Evolutionary conservation across 1,140 invertebrate genomes (phyloP), one percentile per base, ranked within the genome.

Genomic region (Bombus terrestris): DNA sequence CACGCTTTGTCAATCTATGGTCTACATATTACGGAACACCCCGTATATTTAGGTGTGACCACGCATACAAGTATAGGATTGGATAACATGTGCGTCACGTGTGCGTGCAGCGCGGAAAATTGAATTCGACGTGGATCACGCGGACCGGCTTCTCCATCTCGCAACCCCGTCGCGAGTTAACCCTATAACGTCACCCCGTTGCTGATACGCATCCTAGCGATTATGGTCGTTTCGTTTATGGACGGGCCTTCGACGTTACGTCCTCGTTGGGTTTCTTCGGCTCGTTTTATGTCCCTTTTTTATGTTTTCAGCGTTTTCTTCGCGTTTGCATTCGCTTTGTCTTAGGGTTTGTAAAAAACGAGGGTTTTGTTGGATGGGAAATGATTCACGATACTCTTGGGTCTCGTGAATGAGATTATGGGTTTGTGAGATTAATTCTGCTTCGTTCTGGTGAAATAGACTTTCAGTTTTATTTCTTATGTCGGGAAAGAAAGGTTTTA

Each of bases 81-180:
- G 28, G 28, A 74, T 85, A 82, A 86, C 39, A 77, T 76, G 74
- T 79, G 66, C 66, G 75, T 86, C 73, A 84, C 84, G 62, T 47
- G 41, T 81, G 35, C 43, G 74, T 84, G 47, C 64, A 77, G 39
- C 75, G 82, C 72, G 57, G 86, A 88, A 90, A 90, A 90, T 90
- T 87, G 57, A 89, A 90, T 90, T 83, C 88, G 89, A 90, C 74
- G 35, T 47, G 78, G 69, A 83, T 85, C 81, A 82, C 82, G 74
- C 71, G 76, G 15, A 35, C 66, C 37, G 81, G 41, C 76, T 86
- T 80, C 84, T 18, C 35, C 64, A 28, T 62, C 68, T 64, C 32
- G 47, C 76, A 69, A 75, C 47, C 80, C 62, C 9, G 28, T 62
- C 64, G 18, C 41, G 43, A 57, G 32, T 81, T 86, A 86, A 86